Conservation (phyloP, 2,113 vertebrate genomes). For the Dermatemys mawii region DNA sequence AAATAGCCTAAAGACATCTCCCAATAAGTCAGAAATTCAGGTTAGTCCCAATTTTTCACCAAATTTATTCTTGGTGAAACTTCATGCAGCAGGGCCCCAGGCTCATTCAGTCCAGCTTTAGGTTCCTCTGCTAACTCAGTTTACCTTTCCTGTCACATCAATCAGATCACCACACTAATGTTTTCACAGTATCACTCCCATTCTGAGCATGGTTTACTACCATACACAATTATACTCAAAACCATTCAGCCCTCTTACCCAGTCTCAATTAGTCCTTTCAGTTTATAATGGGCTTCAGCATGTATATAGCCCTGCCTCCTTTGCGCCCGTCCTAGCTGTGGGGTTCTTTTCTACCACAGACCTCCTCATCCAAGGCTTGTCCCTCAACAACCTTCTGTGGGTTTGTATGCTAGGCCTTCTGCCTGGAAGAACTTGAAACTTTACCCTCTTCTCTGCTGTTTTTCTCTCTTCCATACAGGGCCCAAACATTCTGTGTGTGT, state of each 20-base stretch:
- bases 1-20: background rate
- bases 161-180: background rate
- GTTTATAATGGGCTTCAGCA: fast-evolving
- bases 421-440: background rate
- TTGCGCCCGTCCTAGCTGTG: too few species aligned
- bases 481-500: background rate
- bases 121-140: background rate
- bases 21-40: background rate
- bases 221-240: background rate
- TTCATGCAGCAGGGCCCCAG: background rate
- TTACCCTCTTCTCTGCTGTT: fast-evolving
- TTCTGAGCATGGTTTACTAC: background rate
- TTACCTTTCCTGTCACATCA: background rate
- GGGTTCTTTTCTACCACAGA: fast-evolving
- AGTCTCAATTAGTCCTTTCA: fast-evolving
- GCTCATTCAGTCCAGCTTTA: constrained; percentile 5
- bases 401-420: fast-evolving
- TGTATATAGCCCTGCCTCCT: background rate
- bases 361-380: background rate
- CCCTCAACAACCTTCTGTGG: fast-evolving
- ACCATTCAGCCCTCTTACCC: background rate
- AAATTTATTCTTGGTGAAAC: constrained; percentile 14
- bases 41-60: background rate
- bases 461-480: background rate
- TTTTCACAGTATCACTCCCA: background rate